phyloP scores from a whole-genome alignment of 2,888 invertebrate genomes.

The Tetragonula carbonaria region DNA sequence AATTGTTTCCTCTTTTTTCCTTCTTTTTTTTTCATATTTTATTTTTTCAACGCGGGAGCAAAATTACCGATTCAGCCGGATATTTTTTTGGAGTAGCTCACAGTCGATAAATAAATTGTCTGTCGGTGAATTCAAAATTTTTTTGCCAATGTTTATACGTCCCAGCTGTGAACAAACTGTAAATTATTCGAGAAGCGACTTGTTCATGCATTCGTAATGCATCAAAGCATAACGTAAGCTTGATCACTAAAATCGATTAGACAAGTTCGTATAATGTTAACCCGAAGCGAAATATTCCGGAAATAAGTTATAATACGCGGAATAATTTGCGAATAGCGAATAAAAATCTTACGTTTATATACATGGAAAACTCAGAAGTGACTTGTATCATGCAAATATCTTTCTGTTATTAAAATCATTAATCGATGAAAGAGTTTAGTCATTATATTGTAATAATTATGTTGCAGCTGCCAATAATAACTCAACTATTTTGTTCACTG shows the following conservation, averaged over 20 bases:
- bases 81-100: not conserved
- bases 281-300: no score
- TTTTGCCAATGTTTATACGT: not conserved
- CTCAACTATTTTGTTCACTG: no score
- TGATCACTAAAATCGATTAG: not conserved
- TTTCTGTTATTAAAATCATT: no score
- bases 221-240: not conserved
- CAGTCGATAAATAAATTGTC: conserved; percentile 17
- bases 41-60: not conserved
- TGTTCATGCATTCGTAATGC: not conserved
- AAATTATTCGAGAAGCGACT: conserved; percentile 8
- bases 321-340: no score
- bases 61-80: conserved; percentile 13
- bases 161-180: not conserved
- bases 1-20: not conserved
- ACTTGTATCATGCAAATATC: no score
- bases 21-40: not conserved
- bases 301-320: no score
- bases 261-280: not conserved
- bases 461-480: no score
- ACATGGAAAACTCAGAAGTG: no score
- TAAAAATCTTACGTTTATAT: no score
- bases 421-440: no score
- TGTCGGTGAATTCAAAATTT: not conserved
- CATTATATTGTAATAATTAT: no score